Base-by-base conservation (phyloP, 2,888 invertebrate genomes). In the Ennomos fuscantarius region DNA sequence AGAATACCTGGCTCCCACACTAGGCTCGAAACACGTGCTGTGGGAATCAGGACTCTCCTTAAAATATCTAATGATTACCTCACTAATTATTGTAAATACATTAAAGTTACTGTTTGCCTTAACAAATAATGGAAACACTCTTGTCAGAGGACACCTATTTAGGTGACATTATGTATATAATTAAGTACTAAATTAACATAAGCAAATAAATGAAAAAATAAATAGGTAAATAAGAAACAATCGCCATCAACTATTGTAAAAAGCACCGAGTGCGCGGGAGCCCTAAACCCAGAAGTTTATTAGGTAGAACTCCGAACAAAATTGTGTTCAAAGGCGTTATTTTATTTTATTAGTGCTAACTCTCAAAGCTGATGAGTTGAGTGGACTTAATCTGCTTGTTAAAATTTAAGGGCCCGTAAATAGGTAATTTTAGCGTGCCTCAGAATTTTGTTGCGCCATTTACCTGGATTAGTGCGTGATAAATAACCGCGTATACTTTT, bases 381-480 rank as follows among this genome's bases (percentile, higher is more conserved):
- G 43, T 49, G n/a, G 36, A 47, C 50, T 53, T 58, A 58, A 61
- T 63, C 54, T 54, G 46, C 45, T 39, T 53, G 61, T 66, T 60
- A 57, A 66, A 61, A 58, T 63, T 55, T 57, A 63, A 60, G 51
- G 51, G 42, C 37, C 50, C 39, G 53, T 61, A 57, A 61, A 63
- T 61, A 56, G 52, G 36, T 57, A 57, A 65, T 62, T 57, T 58
- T 43, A 58, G 57, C 55, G 43, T 55, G 57, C 55, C 53, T 57
- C 56, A 37, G 57, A 53, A 55, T 60, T 57, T 60, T 63, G 62
- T 65, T 57, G 51, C 51, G 49, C 55, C 54, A 52, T 64, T 62
- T 55, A 59, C 59, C 40, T 32, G 36, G 40, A 49, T 62, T 49
- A 56, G 12, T 46, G n/a, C 40, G 44, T 51, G 24, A 58, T 52